Base-by-base conservation (phyloP, 2,888 invertebrate species). In the Drosophila paranaensis region DNA sequence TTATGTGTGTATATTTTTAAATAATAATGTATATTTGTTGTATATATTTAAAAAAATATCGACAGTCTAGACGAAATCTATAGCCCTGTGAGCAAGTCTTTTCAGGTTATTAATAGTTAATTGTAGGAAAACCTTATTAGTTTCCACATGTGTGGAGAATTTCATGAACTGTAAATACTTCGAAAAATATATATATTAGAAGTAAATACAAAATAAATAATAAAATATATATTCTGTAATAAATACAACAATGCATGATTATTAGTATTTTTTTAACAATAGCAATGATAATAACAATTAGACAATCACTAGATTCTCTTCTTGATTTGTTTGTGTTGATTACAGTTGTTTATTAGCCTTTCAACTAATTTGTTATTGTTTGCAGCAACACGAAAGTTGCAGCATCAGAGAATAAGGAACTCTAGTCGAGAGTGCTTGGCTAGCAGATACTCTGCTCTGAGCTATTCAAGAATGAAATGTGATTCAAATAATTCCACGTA, bases 341-440 rank as follows among this genome's bases (percentile, higher is more conserved):
- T 40, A 43, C 56, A 63, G 35, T 37, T 54, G 54, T 62, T 57
- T 65, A 27, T 35, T 39, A 60, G 33, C 9, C 54, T 42, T 55
- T 64, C 60, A 33, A 46, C 45, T 51, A 40, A 69, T 65, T 68
- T 64, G 58, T 56, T 67, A 37, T 25, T 43, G 40, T 30, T 62
- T 37, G 51, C 48, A 40, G 46, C 48, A 60, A 61, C 20, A 60
- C 20, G 54, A 74, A 79, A 70, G 43, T 13, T 20, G 11, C 6
- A 20, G 25, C 43, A 43, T 40, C 39, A 40, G 43, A 50, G 45
- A 39, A 50, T 27, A 20, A 20, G 25, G 9, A 4, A 33, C 4
- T 30, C 9, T 14, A 20, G 10, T 3, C 9, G 37, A 13, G 10
- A 2, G 2, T 40, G 11, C 20, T 30, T 10, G 27, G 11, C 54